These are phyloP conservation scores for Chouioia cunea DNA, from an alignment of 2,888 invertebrate species.

Conservation along the genomic window DNA sequence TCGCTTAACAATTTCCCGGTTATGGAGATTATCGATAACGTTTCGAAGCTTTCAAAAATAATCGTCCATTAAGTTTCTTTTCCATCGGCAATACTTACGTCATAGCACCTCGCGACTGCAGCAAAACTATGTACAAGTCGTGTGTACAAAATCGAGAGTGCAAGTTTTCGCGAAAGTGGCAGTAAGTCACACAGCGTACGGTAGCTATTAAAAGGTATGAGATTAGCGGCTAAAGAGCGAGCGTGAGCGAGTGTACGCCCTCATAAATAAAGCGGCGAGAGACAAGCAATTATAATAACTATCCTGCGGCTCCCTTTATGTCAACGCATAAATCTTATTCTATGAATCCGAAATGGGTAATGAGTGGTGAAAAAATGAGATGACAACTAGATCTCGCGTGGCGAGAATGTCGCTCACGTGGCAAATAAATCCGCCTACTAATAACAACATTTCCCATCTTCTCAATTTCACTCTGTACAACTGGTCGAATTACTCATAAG, in stretches of 20 bases:
- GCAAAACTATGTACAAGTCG: too few species aligned
- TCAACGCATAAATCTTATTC: slow-evolving; percentile 62
- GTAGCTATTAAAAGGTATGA: slow-evolving; percentile 60
- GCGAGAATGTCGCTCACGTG: background rate
- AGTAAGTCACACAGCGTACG: background rate
- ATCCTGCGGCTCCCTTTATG: slow-evolving; percentile 51
- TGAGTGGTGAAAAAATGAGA: slow-evolving; percentile 60
- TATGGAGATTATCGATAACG: too few species aligned
- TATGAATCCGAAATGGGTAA: slow-evolving; percentile 60
- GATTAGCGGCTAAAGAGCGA: slow-evolving; percentile 61
- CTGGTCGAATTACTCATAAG: too few species aligned
- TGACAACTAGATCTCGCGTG: slow-evolving; percentile 54
- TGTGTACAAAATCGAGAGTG: too few species aligned
- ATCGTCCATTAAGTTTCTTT: too few species aligned
- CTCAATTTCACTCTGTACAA: background rate
- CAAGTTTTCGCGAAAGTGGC: too few species aligned
- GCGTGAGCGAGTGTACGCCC: slow-evolving; percentile 54
- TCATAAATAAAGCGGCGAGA: slow-evolving; percentile 63
- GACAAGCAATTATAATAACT: slow-evolving; percentile 66
- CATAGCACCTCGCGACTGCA: too few species aligned
- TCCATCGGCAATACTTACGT: too few species aligned
- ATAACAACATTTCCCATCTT: too few species aligned
- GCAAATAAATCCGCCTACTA: background rate
- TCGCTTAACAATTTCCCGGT: too few species aligned
- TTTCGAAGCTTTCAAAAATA: too few species aligned